Evolutionary conservation across 2,113 vertebrate genomes (phyloP).

Genomic region (Ameiurus melas): DNA sequence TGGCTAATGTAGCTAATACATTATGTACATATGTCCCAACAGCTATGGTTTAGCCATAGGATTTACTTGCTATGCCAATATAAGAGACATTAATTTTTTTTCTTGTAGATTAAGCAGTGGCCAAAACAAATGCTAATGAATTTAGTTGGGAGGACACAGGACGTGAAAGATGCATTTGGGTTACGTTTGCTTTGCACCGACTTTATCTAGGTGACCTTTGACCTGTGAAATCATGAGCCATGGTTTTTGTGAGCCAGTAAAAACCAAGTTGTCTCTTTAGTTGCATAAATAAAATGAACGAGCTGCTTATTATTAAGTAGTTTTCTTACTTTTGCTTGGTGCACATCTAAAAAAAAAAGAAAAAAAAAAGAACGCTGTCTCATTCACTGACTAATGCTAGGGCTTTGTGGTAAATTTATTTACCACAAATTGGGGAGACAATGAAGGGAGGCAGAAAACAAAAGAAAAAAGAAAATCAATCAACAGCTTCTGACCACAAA

Average conservation of each 20-base stretch:
- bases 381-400: not conserved
- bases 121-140: not conserved
- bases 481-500: not conserved
- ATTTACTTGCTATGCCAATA: not conserved
- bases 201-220: not conserved
- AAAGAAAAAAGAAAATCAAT: not conserved
- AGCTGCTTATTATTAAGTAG: not conserved
- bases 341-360: not conserved
- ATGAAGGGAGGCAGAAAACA: not conserved
- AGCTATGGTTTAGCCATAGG: not conserved
- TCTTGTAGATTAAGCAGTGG: not conserved
- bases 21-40: not conserved
- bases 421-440: not conserved
- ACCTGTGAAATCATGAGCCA: not conserved
- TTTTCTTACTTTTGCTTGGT: not conserved
- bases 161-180: not conserved
- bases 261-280: not conserved
- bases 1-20: not conserved
- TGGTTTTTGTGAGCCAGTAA: not conserved
- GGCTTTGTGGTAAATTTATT: not conserved
- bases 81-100: not conserved
- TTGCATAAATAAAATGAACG: not conserved
- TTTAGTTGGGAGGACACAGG: not conserved
- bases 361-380: too few relatives aligned
- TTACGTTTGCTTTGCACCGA: not conserved